Base-by-base conservation (phyloP, 2,113 vertebrate genomes). In the Corythornis madagascariensis region DNA sequence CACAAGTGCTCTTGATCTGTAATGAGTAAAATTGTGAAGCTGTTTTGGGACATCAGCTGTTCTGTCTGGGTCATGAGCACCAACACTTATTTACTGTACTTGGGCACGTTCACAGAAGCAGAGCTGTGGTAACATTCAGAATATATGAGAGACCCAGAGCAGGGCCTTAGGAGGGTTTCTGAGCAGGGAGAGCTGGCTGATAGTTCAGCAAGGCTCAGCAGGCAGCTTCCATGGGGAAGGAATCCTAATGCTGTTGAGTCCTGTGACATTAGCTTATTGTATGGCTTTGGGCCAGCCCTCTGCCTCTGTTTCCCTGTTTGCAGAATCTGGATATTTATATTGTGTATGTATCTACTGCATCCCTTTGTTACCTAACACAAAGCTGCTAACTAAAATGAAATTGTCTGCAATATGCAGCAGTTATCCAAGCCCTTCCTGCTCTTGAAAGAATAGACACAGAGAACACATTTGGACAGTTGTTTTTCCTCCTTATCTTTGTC, bases 21-120 rank as follows among this genome's bases (percentile, higher is more conserved):
- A 90, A 82, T 45, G 40, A 43, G 52, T 57, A 48, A 86, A 90
- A 91, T 43, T 67, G 64, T 63, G 70, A 93, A 77, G 75, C 78
- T 90, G 40, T 79, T 84, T 35, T 77, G 83, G 88, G 88, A 80
- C 60, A 91, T 88, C 77, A 94, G 88, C 88, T 85, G 60, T 76
- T 90, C 64, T 94, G 86, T 84, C 86, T 87, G 71, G 89, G 66
- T 94, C 85, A 77, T 48, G 48, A 73, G 66, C 69, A 93, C 31
- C 76, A 82, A 42, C 61, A 60, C 28, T 74, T 82, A 86, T 59
- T 90, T 86, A 80, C 25, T 89, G 67, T 25, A 24, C 43, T 87
- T 45, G 76, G 57, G 29, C 55, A 71, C 66, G 76, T 63, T 79
- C 66, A 66, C n/a, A 79, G 74, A 47, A 82, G 63, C 18, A 69